Evolutionary conservation across 2,113 vertebrate genomes (phyloP).

Genomic region (Silurus meridionalis): DNA sequence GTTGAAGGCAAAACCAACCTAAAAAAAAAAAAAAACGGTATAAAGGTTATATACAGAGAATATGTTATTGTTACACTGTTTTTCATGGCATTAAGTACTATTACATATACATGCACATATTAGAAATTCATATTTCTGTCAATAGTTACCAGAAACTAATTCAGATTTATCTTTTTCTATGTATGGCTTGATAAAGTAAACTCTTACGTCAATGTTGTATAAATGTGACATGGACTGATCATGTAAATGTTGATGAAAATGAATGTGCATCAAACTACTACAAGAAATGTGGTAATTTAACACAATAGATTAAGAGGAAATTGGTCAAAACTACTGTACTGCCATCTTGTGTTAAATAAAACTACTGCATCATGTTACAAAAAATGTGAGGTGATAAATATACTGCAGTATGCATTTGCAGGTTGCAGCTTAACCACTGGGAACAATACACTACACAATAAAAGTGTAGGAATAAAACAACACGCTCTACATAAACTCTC

Average conservation of each 20-base stretch:
- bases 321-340: conserved; percentile 56
- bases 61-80: neutral
- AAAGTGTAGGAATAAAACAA: neutral
- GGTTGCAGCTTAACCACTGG: neutral
- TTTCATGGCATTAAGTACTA: neutral
- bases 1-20: neutral
- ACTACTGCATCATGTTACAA: neutral
- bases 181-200: neutral
- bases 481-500: neutral
- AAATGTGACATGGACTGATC: neutral
- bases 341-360: conserved; percentile 64
- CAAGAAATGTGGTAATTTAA: neutral
- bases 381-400: neutral
- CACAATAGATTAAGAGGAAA: neutral
- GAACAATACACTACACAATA: neutral
- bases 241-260: neutral
- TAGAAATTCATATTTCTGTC: neutral
- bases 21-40: neutral
- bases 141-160: neutral
- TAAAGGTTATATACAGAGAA: neutral
- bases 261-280: neutral
- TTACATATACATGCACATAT: neutral
- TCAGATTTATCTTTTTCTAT: neutral
- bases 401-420: neutral
- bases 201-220: neutral